These are phyloP conservation scores for Subacronicta megacephala DNA, from an alignment of 2,888 invertebrate species.

Conservation along the genomic window DNA sequence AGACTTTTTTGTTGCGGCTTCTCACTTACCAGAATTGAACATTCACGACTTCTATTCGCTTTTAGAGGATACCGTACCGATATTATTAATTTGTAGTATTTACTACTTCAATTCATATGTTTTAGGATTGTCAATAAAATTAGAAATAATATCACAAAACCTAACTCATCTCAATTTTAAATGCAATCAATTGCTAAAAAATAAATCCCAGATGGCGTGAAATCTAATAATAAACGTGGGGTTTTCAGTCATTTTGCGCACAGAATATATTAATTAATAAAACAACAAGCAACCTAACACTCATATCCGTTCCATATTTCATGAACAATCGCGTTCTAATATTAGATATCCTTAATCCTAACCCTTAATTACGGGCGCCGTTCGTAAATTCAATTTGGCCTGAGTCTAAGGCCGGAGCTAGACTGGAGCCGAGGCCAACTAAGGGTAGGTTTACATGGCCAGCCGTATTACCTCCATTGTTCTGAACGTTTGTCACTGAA, in stretches of 20 bases:
- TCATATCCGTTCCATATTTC: constrained; percentile 28
- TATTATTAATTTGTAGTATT: too few relatives aligned
- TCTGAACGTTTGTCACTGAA: constrained; percentile 62
- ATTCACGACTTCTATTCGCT: too few relatives aligned
- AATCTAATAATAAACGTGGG: too few relatives aligned
- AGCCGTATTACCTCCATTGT: constrained; percentile 52
- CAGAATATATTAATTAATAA: constrained; percentile 6
- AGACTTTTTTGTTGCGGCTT: too few relatives aligned
- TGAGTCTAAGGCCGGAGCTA: constrained; percentile 12
- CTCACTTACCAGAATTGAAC: too few relatives aligned
- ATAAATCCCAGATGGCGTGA: too few relatives aligned
- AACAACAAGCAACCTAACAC: constrained; percentile 6
- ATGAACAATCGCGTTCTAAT: constrained; percentile 40
- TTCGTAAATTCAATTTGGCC: constrained; percentile 55
- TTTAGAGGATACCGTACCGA: too few relatives aligned
- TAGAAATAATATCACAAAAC: too few relatives aligned
- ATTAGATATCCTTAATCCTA: constrained; percentile 47
- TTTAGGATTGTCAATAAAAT: too few relatives aligned
- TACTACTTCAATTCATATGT: too few relatives aligned
- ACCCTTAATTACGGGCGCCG: constrained; percentile 53
- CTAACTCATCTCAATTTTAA: too few relatives aligned
- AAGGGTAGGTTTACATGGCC: constrained; percentile 55
- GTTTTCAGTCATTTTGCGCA: background rate
- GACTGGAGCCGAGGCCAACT: constrained; percentile 44
- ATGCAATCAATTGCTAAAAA: too few relatives aligned